These are phyloP conservation scores for Ochropacha duplaris DNA, from an alignment of 2,888 invertebrate species.

Conservation along the genomic window DNA sequence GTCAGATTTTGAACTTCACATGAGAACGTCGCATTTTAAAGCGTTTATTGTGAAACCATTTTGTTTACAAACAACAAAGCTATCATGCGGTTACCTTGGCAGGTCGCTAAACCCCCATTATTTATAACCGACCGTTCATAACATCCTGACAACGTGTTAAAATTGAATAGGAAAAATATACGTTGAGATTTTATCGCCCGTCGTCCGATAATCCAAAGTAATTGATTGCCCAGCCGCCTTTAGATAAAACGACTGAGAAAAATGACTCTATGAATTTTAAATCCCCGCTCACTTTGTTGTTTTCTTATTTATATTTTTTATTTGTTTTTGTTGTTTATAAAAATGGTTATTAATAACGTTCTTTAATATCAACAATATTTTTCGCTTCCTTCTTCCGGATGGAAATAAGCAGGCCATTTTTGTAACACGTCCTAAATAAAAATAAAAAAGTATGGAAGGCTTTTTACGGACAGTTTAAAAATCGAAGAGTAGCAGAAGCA, in stretches of 20 bases:
- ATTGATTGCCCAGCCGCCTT: constrained; percentile 4
- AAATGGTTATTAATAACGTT: not conserved
- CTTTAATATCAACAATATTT: no score
- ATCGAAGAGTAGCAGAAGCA: not conserved
- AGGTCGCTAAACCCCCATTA: not conserved
- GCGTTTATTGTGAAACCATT: no score
- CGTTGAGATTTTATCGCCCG: constrained; percentile 1
- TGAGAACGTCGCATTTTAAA: no score
- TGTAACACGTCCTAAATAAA: not conserved
- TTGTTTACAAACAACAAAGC: not conserved
- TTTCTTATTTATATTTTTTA: not conserved
- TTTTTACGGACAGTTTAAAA: not conserved
- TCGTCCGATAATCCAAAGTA: constrained; percentile 2
- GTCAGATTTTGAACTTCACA: no score
- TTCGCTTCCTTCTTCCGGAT: no score
- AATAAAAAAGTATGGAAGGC: not conserved
- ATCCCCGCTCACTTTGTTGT: not conserved
- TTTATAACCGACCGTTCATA: constrained; percentile 2
- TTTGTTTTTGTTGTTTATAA: not conserved
- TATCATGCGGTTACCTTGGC: not conserved
- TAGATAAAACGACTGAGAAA: not conserved
- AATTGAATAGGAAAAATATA: constrained; percentile 4
- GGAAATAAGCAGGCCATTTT: no score
- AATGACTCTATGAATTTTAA: not conserved
- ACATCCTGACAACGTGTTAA: constrained; percentile 3